phyloP scores from a whole-genome alignment of 2,888 invertebrate genomes.

The Plutella xylostella region DNA sequence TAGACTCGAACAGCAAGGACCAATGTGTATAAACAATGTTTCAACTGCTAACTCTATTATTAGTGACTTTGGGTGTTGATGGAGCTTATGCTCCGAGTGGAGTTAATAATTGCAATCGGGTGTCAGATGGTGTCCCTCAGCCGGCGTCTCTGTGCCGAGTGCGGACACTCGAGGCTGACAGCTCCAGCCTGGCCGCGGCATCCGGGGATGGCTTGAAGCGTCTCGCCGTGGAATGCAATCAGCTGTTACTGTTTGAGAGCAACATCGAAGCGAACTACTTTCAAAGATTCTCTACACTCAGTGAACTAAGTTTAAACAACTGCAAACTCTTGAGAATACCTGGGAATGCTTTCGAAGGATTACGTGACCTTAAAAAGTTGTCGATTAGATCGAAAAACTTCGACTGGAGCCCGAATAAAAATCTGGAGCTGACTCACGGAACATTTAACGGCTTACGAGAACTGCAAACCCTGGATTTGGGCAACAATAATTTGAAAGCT shows the following conservation, averaged over 20 bases:
- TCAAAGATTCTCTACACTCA: constrained; percentile 78
- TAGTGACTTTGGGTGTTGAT: constrained; percentile 63
- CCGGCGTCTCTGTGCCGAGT: constrained; percentile 73
- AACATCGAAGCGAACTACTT: constrained; percentile 79
- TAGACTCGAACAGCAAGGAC: constrained; percentile 26
- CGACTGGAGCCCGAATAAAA: constrained; percentile 81
- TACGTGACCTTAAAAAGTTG: constrained; percentile 83
- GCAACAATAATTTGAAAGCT: constrained; percentile 82
- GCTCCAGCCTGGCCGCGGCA: constrained; percentile 71
- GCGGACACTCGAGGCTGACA: constrained; percentile 76
- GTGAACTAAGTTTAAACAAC: constrained; percentile 79
- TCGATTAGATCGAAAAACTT: constrained; percentile 83
- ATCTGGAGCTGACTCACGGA: constrained; percentile 78
- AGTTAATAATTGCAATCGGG: constrained; percentile 49
- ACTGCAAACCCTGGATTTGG: constrained; percentile 80
- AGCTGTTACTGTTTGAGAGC: constrained; percentile 83
- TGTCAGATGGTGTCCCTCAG: constrained; percentile 55
- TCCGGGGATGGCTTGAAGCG: constrained; percentile 78
- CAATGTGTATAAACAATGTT: constrained; percentile 64
- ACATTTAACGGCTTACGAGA: constrained; percentile 84
- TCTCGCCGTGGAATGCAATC: constrained; percentile 81
- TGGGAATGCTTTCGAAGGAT: constrained; percentile 82
- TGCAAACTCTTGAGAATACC: constrained; percentile 86
- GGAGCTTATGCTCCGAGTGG: constrained; percentile 53
- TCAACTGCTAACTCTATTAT: constrained; percentile 62